Evolutionary conservation across 2,113 vertebrate genomes (phyloP).

Genomic region (Oceanodroma tethys): DNA sequence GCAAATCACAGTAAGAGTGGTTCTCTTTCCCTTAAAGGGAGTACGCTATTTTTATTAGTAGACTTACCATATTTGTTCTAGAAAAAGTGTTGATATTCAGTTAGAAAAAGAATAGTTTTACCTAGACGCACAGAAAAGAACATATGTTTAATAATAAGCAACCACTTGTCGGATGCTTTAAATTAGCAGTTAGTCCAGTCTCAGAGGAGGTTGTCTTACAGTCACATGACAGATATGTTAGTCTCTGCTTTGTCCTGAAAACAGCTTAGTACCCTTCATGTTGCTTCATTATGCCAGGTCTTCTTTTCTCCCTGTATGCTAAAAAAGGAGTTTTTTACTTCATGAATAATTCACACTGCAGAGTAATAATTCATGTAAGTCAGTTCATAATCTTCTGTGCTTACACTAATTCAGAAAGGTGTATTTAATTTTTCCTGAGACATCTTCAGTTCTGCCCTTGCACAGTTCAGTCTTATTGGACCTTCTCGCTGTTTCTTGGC

Average conservation of each 20-base stretch:
- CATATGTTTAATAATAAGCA: not conserved
- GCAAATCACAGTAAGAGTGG: not conserved
- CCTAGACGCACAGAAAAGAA: not conserved
- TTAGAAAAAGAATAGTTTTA: not conserved
- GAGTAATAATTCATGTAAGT: constrained; percentile 32
- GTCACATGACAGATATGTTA: constrained; percentile 12
- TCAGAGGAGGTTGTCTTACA: not conserved
- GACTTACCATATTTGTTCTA: not conserved
- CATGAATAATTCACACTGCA: constrained; percentile 50
- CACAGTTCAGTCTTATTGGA: not conserved
- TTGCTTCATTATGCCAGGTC: not conserved
- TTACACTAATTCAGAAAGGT: constrained; percentile 45
- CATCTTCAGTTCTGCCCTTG: not conserved
- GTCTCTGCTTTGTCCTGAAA: constrained; percentile 16
- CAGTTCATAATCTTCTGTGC: constrained; percentile 10
- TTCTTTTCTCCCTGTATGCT: not conserved
- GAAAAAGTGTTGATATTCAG: not conserved
- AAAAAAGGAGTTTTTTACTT: constrained; percentile 34
- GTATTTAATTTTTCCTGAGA: constrained; percentile 23
- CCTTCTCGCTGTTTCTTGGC: not conserved
- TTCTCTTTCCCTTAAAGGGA: not conserved
- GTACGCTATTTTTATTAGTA: not conserved
- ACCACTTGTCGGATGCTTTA: not conserved
- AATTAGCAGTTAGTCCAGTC: not conserved
- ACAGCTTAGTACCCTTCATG: not conserved